These are phyloP conservation scores for Andrena minutula DNA, from an alignment of 2,888 invertebrate genomes.

Conservation along the genomic window DNA sequence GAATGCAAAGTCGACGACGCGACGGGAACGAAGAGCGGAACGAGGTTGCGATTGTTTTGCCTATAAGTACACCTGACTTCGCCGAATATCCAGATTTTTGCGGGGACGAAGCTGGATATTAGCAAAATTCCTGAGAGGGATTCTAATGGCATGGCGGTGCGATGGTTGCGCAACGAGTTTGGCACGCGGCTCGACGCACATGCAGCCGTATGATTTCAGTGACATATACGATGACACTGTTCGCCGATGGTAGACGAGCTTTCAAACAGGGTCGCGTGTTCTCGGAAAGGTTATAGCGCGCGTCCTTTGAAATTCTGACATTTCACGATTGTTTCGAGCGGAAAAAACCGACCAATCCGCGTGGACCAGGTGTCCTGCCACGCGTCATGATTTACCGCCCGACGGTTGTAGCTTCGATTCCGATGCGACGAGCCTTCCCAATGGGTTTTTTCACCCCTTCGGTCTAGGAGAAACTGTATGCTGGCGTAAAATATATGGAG, in stretches of 20 bases:
- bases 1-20: no score
- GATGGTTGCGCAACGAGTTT: conserved; percentile 48
- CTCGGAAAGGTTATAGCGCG: conserved; percentile 54
- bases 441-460: background rate
- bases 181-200: conserved; percentile 43
- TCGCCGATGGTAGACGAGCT: conserved; percentile 9
- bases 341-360: background rate
- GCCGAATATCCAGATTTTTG: background rate
- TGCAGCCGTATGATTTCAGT: conserved; percentile 63
- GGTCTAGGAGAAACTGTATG: background rate
- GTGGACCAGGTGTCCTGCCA: background rate
- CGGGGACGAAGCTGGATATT: conserved; percentile 20
- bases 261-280: conserved; percentile 43
- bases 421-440: background rate
- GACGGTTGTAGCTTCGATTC: background rate
- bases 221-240: conserved; percentile 53
- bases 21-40: no score
- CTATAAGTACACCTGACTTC: no score
- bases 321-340: conserved; percentile 53
- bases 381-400: background rate
- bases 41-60: no score
- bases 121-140: conserved; percentile 37
- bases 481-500: background rate
- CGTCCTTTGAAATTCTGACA: conserved; percentile 64
- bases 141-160: conserved; percentile 36